These are phyloP conservation scores for Plutella xylostella DNA, from an alignment of 2,888 invertebrate species.

Conservation along the genomic window DNA sequence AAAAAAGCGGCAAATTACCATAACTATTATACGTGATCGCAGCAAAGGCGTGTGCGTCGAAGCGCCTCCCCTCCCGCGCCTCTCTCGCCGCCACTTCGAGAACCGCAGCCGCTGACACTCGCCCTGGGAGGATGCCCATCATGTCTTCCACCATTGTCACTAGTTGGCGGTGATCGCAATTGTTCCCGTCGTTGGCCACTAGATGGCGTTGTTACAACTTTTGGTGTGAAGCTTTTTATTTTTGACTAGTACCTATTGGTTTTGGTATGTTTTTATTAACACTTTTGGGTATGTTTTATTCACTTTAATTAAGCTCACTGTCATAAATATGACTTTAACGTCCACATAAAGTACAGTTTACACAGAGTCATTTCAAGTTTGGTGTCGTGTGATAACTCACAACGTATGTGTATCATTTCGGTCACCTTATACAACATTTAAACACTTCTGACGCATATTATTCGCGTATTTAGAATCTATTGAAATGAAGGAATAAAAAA, in stretches of 20 bases:
- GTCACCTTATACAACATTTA: too few species aligned
- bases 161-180: background rate
- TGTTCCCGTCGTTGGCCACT: background rate
- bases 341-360: too few species aligned
- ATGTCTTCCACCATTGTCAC: background rate
- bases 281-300: background rate
- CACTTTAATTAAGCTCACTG: background rate
- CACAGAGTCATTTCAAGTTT: too few species aligned
- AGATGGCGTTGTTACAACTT: too few species aligned
- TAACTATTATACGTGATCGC: conserved; percentile 54
- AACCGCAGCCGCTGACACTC: conserved; percentile 56
- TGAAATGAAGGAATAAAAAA: too few species aligned
- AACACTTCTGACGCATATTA: too few species aligned
- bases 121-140: conserved; percentile 35
- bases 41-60: conserved; percentile 56
- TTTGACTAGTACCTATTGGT: too few species aligned
- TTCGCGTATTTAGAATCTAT: too few species aligned
- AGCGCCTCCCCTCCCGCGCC: conserved; percentile 51
- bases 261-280: background rate
- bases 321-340: background rate
- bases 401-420: too few species aligned
- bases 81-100: conserved; percentile 56
- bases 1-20: conserved; percentile 42
- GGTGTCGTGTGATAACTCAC: too few species aligned
- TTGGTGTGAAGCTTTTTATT: too few species aligned